Percentiles rank a stretch among this genome's conserved stretches.
Conservation (phyloP, 2,888 invertebrate species). For the Crocallis elinguaria region DNA sequence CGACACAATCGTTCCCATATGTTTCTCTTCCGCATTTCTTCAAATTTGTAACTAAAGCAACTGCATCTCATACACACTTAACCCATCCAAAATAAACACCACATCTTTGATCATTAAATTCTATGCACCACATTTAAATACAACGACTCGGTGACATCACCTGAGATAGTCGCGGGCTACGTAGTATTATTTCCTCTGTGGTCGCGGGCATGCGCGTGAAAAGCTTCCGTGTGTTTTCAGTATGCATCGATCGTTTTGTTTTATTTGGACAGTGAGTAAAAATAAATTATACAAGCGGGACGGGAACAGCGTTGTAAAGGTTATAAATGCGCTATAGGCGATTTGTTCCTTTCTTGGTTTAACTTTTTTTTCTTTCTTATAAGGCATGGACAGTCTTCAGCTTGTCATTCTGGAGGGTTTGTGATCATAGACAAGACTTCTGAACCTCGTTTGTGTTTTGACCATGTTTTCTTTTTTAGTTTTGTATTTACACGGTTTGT, state of each 20-base stretch:
- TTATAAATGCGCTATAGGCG: not conserved
- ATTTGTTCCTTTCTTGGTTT: not conserved
- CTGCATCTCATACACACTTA: not conserved
- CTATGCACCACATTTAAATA: no score
- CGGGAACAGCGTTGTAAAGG: slow-evolving; percentile 11
- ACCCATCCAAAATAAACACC: no score
- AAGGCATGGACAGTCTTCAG: no score
- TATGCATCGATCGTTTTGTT: slow-evolving; percentile 12
- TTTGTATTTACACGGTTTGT: no score
- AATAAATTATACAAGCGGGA: slow-evolving; percentile 12
- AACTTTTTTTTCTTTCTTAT: not conserved
- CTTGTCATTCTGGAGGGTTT: no score
- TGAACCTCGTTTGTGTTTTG: no score
- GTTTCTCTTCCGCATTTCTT: not conserved
- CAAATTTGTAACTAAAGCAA: not conserved
- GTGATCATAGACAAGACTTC: no score
- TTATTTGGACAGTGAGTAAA: slow-evolving; percentile 12
- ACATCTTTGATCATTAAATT: no score
- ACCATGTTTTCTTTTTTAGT: no score
- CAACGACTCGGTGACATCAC: not conserved
- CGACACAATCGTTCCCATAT: not conserved
- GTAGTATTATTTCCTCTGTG: no score
- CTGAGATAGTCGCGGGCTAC: no score
- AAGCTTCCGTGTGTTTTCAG: slow-evolving; percentile 8
- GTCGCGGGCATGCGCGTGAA: not conserved